Base-by-base conservation (phyloP, 2,113 vertebrate genomes). In the Ondatra zibethicus region DNA sequence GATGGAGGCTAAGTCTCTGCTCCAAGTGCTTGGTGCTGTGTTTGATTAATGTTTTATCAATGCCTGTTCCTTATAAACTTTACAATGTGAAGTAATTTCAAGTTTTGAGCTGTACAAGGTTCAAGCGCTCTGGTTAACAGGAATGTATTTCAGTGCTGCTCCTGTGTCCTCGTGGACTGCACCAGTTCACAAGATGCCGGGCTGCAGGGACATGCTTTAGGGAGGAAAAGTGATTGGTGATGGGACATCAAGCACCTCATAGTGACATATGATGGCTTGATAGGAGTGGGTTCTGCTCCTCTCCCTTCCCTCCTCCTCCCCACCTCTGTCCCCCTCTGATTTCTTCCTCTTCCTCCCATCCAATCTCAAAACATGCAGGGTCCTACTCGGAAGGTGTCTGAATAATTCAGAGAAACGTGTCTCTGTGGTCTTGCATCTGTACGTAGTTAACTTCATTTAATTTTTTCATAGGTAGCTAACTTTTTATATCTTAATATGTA, bases 21-120 rank as follows among this genome's bases (percentile, higher is more conserved):
- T 97, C 39, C 93, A 95, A 97, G 66, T 88, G 39, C 94, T 95
- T 95, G 95, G 73, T 55, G 82, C 90, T 96, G 92, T 94, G 80
- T 97, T 96, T 96, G 81, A 97, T 96, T 97, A 95, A 96, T 97
- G 86, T 76, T 96, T 96, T 97, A 95, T 97, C 94, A 91, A 45
- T 95, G 77, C 76, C 77, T 92, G 55, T 93, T 81, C 63, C 90
- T 93, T 97, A 42, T 47, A 93, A 55, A 89, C 76, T 85, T 81
- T 77, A n/a, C 81, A 77, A 29, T 87, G 33, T 86, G 52, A 92
- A 96, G 76, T 84, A 81, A 50, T 65, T 31, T 95, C 84, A 73
- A 89, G 91, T 92, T 97, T 88, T 39, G 61, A 17, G 45, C 4
- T 77, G 13, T 89, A 47, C 14, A 77, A 55, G 13, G 61, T 94